phyloP scores from a whole-genome alignment of 2,888 invertebrate genomes.

The Hypomecis punctinalis region DNA sequence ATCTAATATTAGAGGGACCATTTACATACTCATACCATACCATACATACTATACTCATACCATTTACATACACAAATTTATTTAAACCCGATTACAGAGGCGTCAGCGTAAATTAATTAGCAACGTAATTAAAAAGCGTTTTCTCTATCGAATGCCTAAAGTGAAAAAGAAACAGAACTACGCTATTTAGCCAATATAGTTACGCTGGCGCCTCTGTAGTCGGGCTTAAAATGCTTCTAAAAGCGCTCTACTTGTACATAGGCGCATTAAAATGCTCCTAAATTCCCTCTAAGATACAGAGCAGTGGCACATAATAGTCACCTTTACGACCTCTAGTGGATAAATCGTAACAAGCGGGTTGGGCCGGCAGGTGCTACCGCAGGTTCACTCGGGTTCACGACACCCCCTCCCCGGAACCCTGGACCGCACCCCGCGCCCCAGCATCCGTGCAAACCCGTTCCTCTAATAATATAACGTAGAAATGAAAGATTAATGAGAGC shows the following conservation, averaged over 20 bases:
- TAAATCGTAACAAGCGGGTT: slow-evolving; percentile 47
- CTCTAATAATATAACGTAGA: slow-evolving; percentile 85
- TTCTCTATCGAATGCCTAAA: too few relatives aligned
- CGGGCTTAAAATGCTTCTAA: not conserved
- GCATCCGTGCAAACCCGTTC: slow-evolving; percentile 84
- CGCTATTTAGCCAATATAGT: too few relatives aligned
- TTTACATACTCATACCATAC: too few relatives aligned
- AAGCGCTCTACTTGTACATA: not conserved
- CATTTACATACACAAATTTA: too few relatives aligned
- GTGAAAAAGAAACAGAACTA: too few relatives aligned
- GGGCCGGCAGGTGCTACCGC: slow-evolving; percentile 83
- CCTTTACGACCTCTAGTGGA: slow-evolving; percentile 56
- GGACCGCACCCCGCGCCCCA: slow-evolving; percentile 53
- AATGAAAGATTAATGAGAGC: slow-evolving; percentile 85
- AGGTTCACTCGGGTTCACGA: slow-evolving; percentile 82
- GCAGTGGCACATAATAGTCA: slow-evolving; percentile 55
- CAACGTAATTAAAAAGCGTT: too few relatives aligned
- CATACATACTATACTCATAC: too few relatives aligned
- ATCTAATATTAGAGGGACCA: too few relatives aligned
- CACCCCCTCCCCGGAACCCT: slow-evolving; percentile 49
- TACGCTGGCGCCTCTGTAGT: too few relatives aligned
- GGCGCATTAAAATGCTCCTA: not conserved
- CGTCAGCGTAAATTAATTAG: too few relatives aligned
- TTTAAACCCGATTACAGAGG: too few relatives aligned
- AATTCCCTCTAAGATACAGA: slow-evolving; percentile 41